These are phyloP conservation scores for Elgonia sp. DNA, from an alignment of 2,888 invertebrate genomes.

Conservation along the genomic window DNA sequence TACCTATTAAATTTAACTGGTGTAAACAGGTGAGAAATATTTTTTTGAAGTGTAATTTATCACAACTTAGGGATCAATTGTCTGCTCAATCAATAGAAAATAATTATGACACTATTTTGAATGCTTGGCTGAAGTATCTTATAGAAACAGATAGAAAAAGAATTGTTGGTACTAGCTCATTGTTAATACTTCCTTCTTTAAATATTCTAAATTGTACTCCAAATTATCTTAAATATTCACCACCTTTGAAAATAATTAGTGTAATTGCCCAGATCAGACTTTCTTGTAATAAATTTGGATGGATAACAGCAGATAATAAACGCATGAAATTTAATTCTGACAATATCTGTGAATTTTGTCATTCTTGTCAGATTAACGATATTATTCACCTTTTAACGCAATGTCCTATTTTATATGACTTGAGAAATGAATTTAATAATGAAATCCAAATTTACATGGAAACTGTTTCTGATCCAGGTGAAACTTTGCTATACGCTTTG, in stretches of 20 bases:
- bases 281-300: neutral
- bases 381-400: neutral
- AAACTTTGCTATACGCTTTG: neutral
- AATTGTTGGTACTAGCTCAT: too few relatives aligned
- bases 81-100: neutral
- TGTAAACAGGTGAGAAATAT: neutral
- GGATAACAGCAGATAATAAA: neutral
- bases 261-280: neutral
- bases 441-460: neutral
- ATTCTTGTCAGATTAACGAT: neutral
- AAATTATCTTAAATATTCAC: neutral
- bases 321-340: neutral
- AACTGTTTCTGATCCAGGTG: neutral
- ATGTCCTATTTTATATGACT: neutral
- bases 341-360: neutral
- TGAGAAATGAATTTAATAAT: neutral
- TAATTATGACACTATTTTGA: neutral
- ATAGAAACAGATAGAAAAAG: neutral
- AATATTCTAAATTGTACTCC: neutral
- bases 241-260: neutral
- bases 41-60: neutral
- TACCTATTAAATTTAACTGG: neutral
- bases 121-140: neutral
- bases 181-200: neutral
- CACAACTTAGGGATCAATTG: neutral